These are phyloP conservation scores for Prolemur simus DNA, from an alignment of 2,113 vertebrate species.

Conservation along the genomic window DNA sequence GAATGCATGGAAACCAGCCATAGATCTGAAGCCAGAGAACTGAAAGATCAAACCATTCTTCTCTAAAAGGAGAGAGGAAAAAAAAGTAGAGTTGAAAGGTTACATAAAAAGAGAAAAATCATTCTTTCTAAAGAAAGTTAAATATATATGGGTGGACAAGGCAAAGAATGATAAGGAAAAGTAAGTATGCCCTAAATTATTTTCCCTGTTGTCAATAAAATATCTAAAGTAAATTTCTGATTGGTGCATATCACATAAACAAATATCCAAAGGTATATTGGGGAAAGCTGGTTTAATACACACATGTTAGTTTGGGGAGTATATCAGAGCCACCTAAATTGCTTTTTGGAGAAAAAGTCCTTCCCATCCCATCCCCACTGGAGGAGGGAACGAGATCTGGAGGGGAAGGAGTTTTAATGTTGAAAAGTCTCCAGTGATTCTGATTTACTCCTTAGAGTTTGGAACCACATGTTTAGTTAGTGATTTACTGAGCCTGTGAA, in stretches of 20 bases:
- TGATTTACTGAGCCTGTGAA: not conserved
- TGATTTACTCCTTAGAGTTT: not conserved
- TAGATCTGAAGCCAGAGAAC: not conserved
- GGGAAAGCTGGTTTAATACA: not conserved
- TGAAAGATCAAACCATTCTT: constrained; percentile 52
- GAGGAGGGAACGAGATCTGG: not conserved
- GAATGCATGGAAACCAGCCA: not conserved
- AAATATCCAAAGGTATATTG: not conserved
- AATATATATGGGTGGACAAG: not conserved
- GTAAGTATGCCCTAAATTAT: not conserved
- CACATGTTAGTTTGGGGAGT: not conserved
- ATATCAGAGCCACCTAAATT: not conserved
- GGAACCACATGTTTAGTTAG: not conserved
- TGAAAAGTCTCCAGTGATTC: not conserved
- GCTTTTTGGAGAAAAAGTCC: not conserved
- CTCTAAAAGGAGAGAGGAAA: constrained; percentile 23
- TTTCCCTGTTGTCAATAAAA: not conserved
- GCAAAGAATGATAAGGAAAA: not conserved
- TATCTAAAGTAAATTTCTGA: not conserved
- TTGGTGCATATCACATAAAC: not conserved
- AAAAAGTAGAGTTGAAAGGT: constrained; percentile 30
- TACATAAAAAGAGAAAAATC: constrained; percentile 49
- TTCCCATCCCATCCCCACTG: not conserved
- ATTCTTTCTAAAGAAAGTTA: constrained; percentile 35
- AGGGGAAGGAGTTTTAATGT: not conserved